A percentile compares a stretch with the other conserved stretches of the same genome.
These are phyloP conservation scores for Megalopta genalis DNA, from an alignment of 1,140 invertebrate species.

Conservation along the genomic window DNA sequence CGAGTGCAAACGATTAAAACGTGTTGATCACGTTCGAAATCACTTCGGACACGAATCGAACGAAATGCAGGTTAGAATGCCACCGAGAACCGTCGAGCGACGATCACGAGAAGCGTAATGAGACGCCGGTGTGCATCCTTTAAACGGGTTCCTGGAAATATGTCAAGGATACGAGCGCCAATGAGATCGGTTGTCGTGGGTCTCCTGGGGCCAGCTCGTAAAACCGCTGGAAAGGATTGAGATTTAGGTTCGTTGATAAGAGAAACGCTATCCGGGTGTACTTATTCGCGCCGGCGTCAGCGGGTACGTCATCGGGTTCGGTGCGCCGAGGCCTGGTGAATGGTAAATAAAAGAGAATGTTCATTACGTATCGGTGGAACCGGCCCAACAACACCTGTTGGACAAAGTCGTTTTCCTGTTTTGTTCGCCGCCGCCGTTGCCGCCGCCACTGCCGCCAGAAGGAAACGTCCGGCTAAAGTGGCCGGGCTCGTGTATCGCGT, in stretches of 20 bases:
- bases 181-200: too few relatives aligned
- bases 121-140: too few relatives aligned
- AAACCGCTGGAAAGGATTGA: neutral
- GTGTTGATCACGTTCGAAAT: too few relatives aligned
- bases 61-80: too few relatives aligned
- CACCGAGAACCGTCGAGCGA: too few relatives aligned
- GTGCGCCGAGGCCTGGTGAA: conserved; percentile 10
- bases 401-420: conserved; percentile 30
- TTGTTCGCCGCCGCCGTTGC: conserved; percentile 13
- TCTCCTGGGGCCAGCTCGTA: too few relatives aligned
- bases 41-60: too few relatives aligned
- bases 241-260: conserved; percentile 16
- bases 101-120: too few relatives aligned
- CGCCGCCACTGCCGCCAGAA: neutral
- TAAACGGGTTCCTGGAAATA: too few relatives aligned
- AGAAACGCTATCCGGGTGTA: conserved; percentile 2
- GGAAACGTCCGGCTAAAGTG: conserved; percentile 26
- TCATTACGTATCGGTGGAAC: conserved; percentile 28
- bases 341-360: conserved; percentile 45
- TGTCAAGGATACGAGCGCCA: too few relatives aligned
- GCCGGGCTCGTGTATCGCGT: conserved; percentile 3
- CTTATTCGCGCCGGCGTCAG: neutral
- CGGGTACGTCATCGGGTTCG: conserved; percentile 12
- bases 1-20: too few relatives aligned
- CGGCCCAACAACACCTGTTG: conserved; percentile 41